A percentile compares a stretch with the other conserved stretches of the same genome.
phyloP scores from a whole-genome alignment of 2,113 vertebrate genomes.

The Limanda limanda region DNA sequence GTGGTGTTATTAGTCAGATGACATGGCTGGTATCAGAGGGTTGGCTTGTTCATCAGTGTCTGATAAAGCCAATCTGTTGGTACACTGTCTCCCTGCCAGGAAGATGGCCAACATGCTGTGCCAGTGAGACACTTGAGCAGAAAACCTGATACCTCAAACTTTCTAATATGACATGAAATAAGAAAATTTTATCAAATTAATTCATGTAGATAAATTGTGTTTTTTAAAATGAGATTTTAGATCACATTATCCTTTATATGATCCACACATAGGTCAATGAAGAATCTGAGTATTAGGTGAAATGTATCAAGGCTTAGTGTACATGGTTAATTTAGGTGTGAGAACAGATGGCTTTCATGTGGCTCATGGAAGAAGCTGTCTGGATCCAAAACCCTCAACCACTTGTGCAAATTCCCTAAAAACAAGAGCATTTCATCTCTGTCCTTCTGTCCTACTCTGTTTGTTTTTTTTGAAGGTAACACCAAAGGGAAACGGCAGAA shows the following conservation, averaged over 20 bases:
- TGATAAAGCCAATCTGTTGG: conserved; percentile 59
- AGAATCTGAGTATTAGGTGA: conserved; percentile 9
- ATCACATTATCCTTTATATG: background rate
- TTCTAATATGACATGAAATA: background rate
- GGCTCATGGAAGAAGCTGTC: conserved; percentile 39
- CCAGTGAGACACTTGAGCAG: conserved; percentile 3
- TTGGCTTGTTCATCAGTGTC: conserved; percentile 60
- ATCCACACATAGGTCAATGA: conserved; percentile 14
- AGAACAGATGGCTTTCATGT: conserved; percentile 65
- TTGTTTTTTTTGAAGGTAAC: conserved; percentile 79
- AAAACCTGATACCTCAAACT: background rate
- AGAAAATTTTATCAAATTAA: background rate
- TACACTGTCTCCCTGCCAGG: conserved; percentile 38
- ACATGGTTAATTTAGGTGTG: conserved; percentile 56
- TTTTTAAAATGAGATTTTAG: background rate
- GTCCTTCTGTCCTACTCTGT: background rate
- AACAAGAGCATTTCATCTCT: conserved; percentile 13
- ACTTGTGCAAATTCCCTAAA: background rate
- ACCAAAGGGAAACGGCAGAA: conserved; percentile 89
- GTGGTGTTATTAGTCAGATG: conserved; percentile 64
- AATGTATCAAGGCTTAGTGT: background rate
- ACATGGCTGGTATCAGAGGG: conserved; percentile 47
- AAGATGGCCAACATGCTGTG: conserved; percentile 30
- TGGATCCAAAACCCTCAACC: background rate
- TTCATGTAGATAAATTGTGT: background rate